Base-by-base conservation (phyloP, 2,113 vertebrate genomes). In the Spermophilus dauricus region DNA sequence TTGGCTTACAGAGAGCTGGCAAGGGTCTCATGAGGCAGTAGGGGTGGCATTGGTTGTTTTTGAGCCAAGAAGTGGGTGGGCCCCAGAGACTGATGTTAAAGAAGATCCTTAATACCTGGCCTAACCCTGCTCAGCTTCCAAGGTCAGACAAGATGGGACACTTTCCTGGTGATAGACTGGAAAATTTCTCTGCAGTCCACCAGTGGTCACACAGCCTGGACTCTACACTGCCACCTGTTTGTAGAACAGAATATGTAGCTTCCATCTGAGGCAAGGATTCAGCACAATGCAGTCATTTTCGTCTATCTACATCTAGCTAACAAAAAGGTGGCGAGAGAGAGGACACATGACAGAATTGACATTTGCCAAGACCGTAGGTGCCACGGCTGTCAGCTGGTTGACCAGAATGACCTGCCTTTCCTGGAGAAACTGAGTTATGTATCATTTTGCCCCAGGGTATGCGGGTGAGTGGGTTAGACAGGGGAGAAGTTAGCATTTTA, bases 401-500 rank as follows among this genome's bases (percentile, higher is more conserved):
- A 95, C 91, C 91, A 69, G 80, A 72, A 65, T 73, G 93, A 87
- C 97, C 96, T 58, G 37, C 65, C 67, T 89, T 76, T 78, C 11
- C 9, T 81, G 80, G 72, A 95, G 80, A 97, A 94, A 95, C 93
- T 73, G 91, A 94, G 86, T 95, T 95, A 75, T 83, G 84, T 94
- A 92, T 61, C 95, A 78, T 94, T 92, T 56, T 63, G 73, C 97
- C 34, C 67, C 8, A 13, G 87, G 96, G 98, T 94, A 8, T 34
- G 94, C 76, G 95, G 92, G 80, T 86, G 97, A 98, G 95, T 83
- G 87, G 76, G 89, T 91, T 45, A 92, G 95, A 51, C 82, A 82
- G 97, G 84, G 94, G 83, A 1, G n/a, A 94, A 92, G 88, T 90
- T 88, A 94, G 91, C 97, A 95, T 83, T 37, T 97, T 98, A 98